Percentiles rank a stretch among this genome's conserved stretches.
phyloP scores from a whole-genome alignment of 2,888 invertebrate species.

The Acrocera orbiculus region DNA sequence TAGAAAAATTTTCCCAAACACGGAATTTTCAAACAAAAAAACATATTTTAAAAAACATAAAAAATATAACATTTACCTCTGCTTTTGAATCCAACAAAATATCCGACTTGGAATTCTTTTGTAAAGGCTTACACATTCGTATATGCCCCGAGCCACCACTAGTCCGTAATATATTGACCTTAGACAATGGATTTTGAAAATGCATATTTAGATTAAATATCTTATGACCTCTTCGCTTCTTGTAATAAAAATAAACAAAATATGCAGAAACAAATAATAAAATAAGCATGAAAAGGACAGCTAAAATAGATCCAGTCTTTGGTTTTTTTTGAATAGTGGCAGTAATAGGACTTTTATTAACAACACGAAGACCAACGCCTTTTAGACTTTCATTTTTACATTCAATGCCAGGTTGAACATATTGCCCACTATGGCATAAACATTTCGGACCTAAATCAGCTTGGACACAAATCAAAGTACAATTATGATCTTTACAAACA shows the following conservation, averaged over 20 bases:
- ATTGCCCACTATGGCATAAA: conserved; percentile 36
- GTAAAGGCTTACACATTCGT: conserved; percentile 15
- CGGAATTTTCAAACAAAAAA: too few species aligned
- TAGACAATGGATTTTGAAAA: conserved; percentile 31
- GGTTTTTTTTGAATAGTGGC: background rate
- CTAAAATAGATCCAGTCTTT: conserved; percentile 6
- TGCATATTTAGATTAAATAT: conserved; percentile 30
- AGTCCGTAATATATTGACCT: conserved; percentile 12
- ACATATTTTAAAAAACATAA: background rate
- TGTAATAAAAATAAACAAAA: conserved; percentile 23
- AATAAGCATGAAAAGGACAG: conserved; percentile 12
- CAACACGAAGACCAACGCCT: conserved; percentile 1
- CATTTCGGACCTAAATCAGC: conserved; percentile 34
- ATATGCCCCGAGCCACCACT: conserved; percentile 1
- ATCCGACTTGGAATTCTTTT: conserved; percentile 19
- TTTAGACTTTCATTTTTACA: conserved; percentile 18
- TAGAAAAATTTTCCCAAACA: too few species aligned
- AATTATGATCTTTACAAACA: conserved; percentile 35
- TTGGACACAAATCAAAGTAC: conserved; percentile 44
- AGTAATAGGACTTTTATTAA: background rate
- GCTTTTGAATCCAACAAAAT: conserved; percentile 17
- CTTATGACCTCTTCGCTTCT: conserved; percentile 33
- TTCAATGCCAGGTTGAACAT: conserved; percentile 22
- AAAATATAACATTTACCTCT: background rate
- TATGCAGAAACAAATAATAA: conserved; percentile 12